Conservation (phyloP, 2,888 invertebrate genomes). For the Argynnis bischoffii region DNA sequence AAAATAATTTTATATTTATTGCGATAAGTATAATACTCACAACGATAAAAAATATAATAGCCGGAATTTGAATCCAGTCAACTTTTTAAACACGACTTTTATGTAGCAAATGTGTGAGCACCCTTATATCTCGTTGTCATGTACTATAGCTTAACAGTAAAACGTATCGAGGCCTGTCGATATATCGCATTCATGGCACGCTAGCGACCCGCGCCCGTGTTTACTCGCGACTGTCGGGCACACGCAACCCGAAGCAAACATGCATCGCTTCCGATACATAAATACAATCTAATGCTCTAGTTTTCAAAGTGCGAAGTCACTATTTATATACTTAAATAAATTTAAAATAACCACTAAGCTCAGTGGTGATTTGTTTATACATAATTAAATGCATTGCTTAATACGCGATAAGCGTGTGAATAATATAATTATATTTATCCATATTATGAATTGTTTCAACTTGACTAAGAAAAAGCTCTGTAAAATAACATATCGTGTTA, state of each 20-base stretch:
- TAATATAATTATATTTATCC: no score
- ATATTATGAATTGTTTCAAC: no score
- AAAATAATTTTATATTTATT: no score
- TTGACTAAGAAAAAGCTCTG: no score
- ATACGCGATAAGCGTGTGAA: no score
- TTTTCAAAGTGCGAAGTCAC: constrained; percentile 12
- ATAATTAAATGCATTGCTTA: neutral
- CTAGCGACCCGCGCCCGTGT: constrained; percentile 61
- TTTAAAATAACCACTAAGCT: neutral
- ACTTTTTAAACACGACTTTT: neutral
- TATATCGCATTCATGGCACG: constrained; percentile 32
- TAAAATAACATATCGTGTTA: no score
- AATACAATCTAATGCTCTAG: constrained; percentile 24
- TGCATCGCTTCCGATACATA: constrained; percentile 35
- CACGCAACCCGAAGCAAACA: constrained; percentile 42
- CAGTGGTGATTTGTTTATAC: neutral
- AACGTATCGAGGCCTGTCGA: constrained; percentile 24
- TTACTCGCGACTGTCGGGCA: constrained; percentile 58
- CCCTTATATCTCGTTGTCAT: neutral
- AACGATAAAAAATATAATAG: no score
- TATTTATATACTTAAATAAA: constrained; percentile 4
- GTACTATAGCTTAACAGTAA: constrained; percentile 3
- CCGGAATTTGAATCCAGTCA: no score
- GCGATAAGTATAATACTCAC: no score
- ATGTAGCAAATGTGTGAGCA: neutral